These are phyloP conservation scores for Biston stratarius DNA, from an alignment of 2,888 invertebrate genomes.

Conservation along the genomic window DNA sequence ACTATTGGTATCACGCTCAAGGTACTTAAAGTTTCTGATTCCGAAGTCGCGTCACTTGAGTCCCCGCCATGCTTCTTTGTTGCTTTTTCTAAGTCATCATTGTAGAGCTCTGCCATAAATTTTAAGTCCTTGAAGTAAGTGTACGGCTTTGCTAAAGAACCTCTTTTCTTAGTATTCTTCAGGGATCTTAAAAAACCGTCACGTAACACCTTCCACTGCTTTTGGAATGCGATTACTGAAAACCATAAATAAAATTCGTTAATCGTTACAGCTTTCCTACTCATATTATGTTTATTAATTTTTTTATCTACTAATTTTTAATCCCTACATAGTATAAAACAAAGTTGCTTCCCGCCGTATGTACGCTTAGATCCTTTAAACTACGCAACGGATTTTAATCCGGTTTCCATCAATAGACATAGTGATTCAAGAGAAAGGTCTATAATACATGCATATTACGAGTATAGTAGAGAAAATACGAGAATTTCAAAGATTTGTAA, in stretches of 20 bases:
- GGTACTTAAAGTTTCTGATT: background rate
- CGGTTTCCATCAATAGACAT: no score
- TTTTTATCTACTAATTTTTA: no score
- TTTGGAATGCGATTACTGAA: constrained; percentile 14
- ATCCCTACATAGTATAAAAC: no score
- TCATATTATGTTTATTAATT: no score
- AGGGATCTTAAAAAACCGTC: constrained; percentile 11
- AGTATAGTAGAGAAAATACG: no score
- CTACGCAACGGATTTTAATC: no score
- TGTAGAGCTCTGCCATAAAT: constrained; percentile 4
- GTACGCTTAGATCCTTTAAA: no score
- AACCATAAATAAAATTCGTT: background rate
- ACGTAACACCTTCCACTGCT: constrained; percentile 14
- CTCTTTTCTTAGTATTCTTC: constrained; percentile 4
- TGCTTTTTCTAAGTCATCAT: background rate
- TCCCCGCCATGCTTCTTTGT: background rate
- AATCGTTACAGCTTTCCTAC: background rate
- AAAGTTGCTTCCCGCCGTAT: no score
- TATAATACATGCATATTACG: no score
- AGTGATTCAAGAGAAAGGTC: no score
- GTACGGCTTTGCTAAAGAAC: constrained; percentile 1
- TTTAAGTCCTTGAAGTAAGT: constrained; percentile 1
- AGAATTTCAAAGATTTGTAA: no score
- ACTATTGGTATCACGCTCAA: background rate
- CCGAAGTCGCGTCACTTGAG: background rate